Evolutionary conservation across 1,140 invertebrate species (phyloP).

Genomic region (Zaprionus vittiger): DNA sequence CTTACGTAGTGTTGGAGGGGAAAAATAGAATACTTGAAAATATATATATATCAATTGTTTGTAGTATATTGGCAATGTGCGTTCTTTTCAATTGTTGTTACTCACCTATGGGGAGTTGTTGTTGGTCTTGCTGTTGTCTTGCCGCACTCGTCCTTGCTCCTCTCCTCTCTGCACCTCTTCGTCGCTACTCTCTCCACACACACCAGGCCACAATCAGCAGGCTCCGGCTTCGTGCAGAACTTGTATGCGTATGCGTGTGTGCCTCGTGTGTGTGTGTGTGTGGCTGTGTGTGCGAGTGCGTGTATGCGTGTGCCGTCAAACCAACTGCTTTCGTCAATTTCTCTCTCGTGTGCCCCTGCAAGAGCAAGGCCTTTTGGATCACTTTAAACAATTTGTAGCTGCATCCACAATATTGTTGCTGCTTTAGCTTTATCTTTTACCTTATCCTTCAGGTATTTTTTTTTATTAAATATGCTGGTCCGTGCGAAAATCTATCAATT

Average conservation of each 20-base stretch:
- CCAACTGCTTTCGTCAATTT: constrained; percentile 37
- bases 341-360: constrained; percentile 8
- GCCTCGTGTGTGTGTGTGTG: not conserved
- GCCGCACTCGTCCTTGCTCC: constrained; percentile 27
- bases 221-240: constrained; percentile 35
- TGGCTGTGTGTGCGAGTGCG: constrained; percentile 8
- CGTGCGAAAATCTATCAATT: not conserved
- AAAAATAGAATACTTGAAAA: constrained; percentile 83
- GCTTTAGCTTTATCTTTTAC: constrained; percentile 20
- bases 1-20: constrained; percentile 72
- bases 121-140: not conserved
- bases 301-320: constrained; percentile 12
- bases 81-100: constrained; percentile 53
- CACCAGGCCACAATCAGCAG: constrained; percentile 20
- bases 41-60: constrained; percentile 78
- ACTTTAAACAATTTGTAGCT: not conserved
- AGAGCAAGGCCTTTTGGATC: constrained; percentile 4
- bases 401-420: constrained; percentile 1
- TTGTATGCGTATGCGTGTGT: constrained; percentile 11
- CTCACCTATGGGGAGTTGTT: constrained; percentile 59
- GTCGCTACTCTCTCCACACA: not conserved
- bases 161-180: not conserved
- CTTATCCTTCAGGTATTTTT: constrained; percentile 20
- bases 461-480: constrained; percentile 1
- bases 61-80: constrained; percentile 56